Conservation (phyloP, 2,797 vertebrate species). For the Peromyscus melanophrys region DNA sequence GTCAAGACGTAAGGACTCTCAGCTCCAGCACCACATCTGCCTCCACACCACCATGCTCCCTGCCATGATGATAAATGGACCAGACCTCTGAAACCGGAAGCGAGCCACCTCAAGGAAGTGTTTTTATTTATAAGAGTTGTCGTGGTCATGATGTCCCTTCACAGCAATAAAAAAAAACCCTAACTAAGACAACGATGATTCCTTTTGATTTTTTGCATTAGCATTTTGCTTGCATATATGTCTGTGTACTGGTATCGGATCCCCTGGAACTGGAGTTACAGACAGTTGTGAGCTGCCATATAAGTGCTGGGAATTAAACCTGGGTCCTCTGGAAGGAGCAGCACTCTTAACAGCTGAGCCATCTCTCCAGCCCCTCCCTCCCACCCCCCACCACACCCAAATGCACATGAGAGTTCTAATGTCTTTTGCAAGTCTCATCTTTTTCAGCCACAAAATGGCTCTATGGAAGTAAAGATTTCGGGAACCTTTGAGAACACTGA, state of each 20-base stretch:
- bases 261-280: too few species aligned
- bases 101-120: not conserved
- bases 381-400: too few species aligned
- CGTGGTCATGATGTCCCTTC: not conserved
- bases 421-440: not conserved
- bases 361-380: not conserved
- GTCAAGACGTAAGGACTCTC: too few species aligned
- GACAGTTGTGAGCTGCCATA: too few species aligned
- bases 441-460: not conserved
- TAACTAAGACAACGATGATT: not conserved
- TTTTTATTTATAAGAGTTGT: not conserved
- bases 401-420: not conserved
- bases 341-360: not conserved
- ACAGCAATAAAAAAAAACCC: not conserved
- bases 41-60: too few species aligned
- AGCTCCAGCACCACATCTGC: too few species aligned
- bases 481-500: not conserved
- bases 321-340: too few species aligned
- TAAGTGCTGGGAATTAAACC: too few species aligned
- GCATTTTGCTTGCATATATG: not conserved
- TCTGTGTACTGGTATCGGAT: not conserved
- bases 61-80: not conserved
- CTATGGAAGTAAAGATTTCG: not conserved
- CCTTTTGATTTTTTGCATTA: not conserved
- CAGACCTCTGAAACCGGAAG: not conserved